Evolutionary conservation across 2,888 invertebrate species (phyloP).

Genomic region (Andrena minutula): DNA sequence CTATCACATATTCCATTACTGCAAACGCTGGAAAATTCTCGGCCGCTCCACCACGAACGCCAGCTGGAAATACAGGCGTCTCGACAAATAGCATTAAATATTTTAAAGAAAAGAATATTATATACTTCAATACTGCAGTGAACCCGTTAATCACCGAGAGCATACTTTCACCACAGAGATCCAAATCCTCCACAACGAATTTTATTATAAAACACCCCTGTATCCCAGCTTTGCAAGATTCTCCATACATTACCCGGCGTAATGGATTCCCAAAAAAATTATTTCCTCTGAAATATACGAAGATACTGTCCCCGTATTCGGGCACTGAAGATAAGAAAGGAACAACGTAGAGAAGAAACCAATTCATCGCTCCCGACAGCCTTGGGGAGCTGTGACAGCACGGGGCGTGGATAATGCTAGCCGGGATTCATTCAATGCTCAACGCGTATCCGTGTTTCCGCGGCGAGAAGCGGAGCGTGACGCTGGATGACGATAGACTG

Average conservation of each 20-base stretch:
- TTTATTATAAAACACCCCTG: too few species aligned
- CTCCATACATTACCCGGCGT: not conserved
- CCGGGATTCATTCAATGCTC: conserved; percentile 14
- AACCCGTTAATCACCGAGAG: too few species aligned
- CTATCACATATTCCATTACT: not conserved
- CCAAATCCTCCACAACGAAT: too few species aligned
- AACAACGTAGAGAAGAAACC: not conserved
- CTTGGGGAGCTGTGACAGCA: conserved; percentile 25
- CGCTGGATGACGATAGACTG: conserved; percentile 44
- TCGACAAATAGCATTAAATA: not conserved
- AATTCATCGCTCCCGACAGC: conserved; percentile 14
- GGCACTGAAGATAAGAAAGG: not conserved
- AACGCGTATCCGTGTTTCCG: conserved; percentile 30
- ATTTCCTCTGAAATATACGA: not conserved
- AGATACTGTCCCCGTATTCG: not conserved
- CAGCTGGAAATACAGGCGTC: not conserved
- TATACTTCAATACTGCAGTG: too few species aligned
- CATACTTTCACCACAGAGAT: too few species aligned
- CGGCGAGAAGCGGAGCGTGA: conserved; percentile 45
- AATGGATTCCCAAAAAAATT: conserved; percentile 1
- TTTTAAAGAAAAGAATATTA: not conserved
- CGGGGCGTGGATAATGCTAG: not conserved
- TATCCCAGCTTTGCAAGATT: not conserved
- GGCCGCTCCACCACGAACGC: not conserved
- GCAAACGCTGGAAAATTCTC: not conserved